Percentiles rank a stretch among this genome's conserved stretches.
These are phyloP conservation scores for Eumerus sabulonum DNA, from an alignment of 2,888 invertebrate species.

Conservation along the genomic window DNA sequence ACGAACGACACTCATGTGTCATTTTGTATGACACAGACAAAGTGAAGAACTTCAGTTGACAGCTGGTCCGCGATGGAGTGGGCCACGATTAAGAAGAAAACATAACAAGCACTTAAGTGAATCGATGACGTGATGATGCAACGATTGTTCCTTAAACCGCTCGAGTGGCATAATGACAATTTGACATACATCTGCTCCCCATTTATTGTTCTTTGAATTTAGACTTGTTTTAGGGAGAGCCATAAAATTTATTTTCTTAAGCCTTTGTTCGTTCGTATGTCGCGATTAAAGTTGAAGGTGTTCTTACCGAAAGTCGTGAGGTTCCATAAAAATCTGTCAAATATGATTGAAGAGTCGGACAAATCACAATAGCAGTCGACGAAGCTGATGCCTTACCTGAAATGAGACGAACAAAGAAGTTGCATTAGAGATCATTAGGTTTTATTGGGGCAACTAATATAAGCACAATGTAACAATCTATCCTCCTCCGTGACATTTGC, in stretches of 20 bases:
- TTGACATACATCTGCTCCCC: constrained; percentile 7
- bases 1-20: constrained; percentile 50
- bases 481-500: too few relatives aligned
- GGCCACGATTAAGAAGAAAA: constrained; percentile 40
- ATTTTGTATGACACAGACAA: constrained; percentile 38
- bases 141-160: constrained; percentile 11
- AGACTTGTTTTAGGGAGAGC: too few relatives aligned
- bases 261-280: too few relatives aligned
- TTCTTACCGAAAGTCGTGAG: constrained; percentile 5
- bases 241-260: too few relatives aligned
- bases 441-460: too few relatives aligned
- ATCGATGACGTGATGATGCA: constrained; percentile 35
- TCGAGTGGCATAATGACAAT: constrained; percentile 26
- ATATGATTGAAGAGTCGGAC: neutral
- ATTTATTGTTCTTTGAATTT: too few relatives aligned
- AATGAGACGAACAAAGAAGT: constrained; percentile 6
- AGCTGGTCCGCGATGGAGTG: constrained; percentile 22
- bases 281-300: neutral
- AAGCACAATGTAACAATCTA: too few relatives aligned
- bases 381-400: constrained; percentile 11
- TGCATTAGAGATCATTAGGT: too few relatives aligned
- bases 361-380: neutral
- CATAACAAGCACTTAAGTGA: constrained; percentile 8
- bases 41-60: constrained; percentile 33
- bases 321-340: neutral